Evolutionary conservation across 2,888 invertebrate genomes (phyloP).

Genomic region (Sympetrum striolatum): DNA sequence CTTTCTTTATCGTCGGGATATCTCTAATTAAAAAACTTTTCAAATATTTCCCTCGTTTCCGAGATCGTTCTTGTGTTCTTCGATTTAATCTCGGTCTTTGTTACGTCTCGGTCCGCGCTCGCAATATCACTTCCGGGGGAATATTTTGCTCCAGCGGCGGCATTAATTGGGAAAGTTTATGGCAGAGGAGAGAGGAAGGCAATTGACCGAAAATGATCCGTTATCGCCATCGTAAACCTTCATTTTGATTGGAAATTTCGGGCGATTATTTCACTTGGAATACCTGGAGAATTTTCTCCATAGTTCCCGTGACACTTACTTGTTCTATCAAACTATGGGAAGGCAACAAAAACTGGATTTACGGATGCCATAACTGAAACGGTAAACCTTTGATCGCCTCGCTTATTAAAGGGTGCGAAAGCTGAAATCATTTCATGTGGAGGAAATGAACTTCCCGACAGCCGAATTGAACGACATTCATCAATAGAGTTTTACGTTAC

Average conservation of each 20-base stretch:
- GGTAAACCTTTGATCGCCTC: not conserved
- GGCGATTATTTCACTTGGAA: not conserved
- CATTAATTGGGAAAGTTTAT: not conserved
- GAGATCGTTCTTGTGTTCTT: not conserved
- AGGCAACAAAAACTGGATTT: not conserved
- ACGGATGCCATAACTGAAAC: not conserved
- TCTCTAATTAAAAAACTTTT: not conserved
- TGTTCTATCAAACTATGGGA: not conserved
- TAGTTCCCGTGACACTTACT: not conserved
- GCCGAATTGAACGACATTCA: too few species aligned
- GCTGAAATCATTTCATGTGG: too few species aligned
- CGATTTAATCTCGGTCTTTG: not conserved
- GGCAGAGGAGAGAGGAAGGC: not conserved
- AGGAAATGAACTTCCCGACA: too few species aligned
- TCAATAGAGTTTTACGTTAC: too few species aligned
- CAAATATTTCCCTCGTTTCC: not conserved
- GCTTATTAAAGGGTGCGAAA: not conserved
- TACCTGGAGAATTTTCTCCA: not conserved
- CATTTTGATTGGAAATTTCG: not conserved
- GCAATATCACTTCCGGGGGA: not conserved
- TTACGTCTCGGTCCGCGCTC: not conserved
- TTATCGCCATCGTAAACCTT: not conserved
- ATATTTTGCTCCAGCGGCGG: not conserved
- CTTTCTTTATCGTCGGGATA: not conserved
- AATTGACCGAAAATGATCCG: not conserved